Evolutionary conservation across 2,888 invertebrate genomes (phyloP), one percentile per base, ranked within the genome.

Genomic region (Ptychoptera albimana): DNA sequence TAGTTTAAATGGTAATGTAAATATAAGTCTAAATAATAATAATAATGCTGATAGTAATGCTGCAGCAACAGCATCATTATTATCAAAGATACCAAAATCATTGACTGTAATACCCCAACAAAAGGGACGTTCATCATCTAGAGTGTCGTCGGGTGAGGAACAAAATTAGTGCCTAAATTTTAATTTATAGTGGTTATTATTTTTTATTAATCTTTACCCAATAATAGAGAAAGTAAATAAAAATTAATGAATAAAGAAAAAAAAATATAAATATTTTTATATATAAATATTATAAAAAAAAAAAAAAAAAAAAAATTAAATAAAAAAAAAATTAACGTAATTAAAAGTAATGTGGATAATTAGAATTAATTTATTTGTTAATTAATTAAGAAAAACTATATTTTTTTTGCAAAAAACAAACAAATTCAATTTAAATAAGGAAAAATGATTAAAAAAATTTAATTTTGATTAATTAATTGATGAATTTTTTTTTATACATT

Each of bases 1-100:
- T 36, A 41, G 29, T 29, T 11, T 34, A 11, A 44, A 39, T 23
- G 23, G 23, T 23, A 23, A 7, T 23, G 7, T 5, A 5, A 23
- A 23, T 23, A 7, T 23, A 23, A 23, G 7, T 23, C 3, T 23
- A 23, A 23, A 5, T 23, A 23, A 23, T 23, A 23, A 23, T 23
- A 23, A 23, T 23, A 23, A 23, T 23, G 7, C 3, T 23, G 23
- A 23, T 23, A 7, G 23, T 23, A 7, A 5, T 23, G 29, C 34
- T 51, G 10, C 53, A 50, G 16, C 39, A 47, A 39, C 53, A 52
- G 67, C 14, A 54, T 61, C 0, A 66, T 65, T 75, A 44, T 67
- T 85, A 68, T 82, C 84, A 41, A 82, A 82, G 63, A 82, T 85
- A 58, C 86, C 86, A 29, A 83, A 80, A 60, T 82, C 82, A 2